Percentiles rank a stretch among this genome's conserved stretches.
These are phyloP conservation scores for Palythoa grandis DNA, from an alignment of 92 coral and sea anemone species.

Conservation along the genomic window DNA sequence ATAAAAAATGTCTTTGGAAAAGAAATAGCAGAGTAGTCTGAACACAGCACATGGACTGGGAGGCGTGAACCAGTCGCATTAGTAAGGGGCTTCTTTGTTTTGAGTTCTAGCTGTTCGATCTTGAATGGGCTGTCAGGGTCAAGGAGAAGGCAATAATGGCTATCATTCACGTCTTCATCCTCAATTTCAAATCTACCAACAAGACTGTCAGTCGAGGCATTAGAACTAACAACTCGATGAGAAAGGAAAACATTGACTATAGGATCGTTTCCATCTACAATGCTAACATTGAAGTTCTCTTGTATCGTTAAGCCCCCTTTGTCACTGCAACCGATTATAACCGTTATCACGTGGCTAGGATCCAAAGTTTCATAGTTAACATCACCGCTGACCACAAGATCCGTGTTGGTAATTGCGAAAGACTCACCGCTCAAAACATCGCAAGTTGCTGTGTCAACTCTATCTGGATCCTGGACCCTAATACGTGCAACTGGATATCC, in stretches of 20 bases:
- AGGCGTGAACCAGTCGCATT: conserved; percentile 68
- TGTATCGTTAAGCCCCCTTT: conserved; percentile 57
- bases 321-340: conserved; percentile 58
- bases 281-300: conserved; percentile 50
- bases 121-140: conserved; percentile 62
- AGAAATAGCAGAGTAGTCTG: conserved; percentile 31
- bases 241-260: conserved; percentile 60
- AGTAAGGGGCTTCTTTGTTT: conserved; percentile 51
- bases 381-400: conserved; percentile 57
- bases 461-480: conserved; percentile 60
- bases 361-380: conserved; percentile 67
- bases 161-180: conserved; percentile 63
- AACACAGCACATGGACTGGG: conserved; percentile 59
- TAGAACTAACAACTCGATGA: conserved; percentile 62
- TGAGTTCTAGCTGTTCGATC: conserved; percentile 55
- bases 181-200: conserved; percentile 65
- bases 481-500: conserved; percentile 68
- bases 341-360: conserved; percentile 48
- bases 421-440: conserved; percentile 60
- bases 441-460: conserved; percentile 52
- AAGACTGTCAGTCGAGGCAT: conserved; percentile 63
- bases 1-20: conserved; percentile 58
- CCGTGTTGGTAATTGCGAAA: conserved; percentile 48
- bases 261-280: conserved; percentile 66
- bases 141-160: conserved; percentile 57